Percentiles rank a stretch among this genome's conserved stretches.
These are phyloP conservation scores for Venusia cambrica DNA, from an alignment of 2,888 invertebrate genomes.

Conservation along the genomic window DNA sequence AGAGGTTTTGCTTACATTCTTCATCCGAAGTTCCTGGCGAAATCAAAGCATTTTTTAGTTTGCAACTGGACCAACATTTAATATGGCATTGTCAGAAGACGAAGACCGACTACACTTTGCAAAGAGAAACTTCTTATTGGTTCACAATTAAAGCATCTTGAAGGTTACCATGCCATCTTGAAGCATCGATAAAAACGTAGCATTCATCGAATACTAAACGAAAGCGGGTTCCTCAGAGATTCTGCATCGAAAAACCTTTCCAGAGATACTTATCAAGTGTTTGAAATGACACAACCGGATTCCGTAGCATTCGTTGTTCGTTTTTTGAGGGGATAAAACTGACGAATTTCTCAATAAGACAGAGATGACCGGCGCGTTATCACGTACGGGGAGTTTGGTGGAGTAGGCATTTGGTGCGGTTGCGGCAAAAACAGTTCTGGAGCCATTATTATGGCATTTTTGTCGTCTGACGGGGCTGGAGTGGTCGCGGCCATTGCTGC, in stretches of 20 bases:
- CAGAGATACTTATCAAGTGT: conserved; percentile 80
- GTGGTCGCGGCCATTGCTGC: conserved; percentile 74
- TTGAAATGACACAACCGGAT: conserved; percentile 81
- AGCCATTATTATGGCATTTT: conserved; percentile 81
- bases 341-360: conserved; percentile 81
- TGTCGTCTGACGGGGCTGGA: conserved; percentile 79
- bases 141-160: conserved; percentile 70
- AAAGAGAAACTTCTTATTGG: conserved; percentile 67
- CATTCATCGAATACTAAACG: conserved; percentile 72
- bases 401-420: conserved; percentile 76
- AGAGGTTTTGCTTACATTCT: conserved; percentile 29
- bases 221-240: conserved; percentile 69
- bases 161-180: conserved; percentile 74
- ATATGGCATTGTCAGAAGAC: conserved; percentile 56
- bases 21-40: conserved; percentile 14
- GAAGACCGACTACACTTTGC: conserved; percentile 39
- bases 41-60: conserved; percentile 30
- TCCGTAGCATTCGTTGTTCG: conserved; percentile 61
- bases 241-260: conserved; percentile 64
- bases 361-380: conserved; percentile 74
- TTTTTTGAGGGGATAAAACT: conserved; percentile 74
- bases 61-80: conserved; percentile 48
- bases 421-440: conserved; percentile 79
- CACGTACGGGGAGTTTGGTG: conserved; percentile 68
- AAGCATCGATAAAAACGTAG: conserved; percentile 59